phyloP scores from a whole-genome alignment of 2,113 vertebrate genomes.

The Nannobrachium achirus region DNA sequence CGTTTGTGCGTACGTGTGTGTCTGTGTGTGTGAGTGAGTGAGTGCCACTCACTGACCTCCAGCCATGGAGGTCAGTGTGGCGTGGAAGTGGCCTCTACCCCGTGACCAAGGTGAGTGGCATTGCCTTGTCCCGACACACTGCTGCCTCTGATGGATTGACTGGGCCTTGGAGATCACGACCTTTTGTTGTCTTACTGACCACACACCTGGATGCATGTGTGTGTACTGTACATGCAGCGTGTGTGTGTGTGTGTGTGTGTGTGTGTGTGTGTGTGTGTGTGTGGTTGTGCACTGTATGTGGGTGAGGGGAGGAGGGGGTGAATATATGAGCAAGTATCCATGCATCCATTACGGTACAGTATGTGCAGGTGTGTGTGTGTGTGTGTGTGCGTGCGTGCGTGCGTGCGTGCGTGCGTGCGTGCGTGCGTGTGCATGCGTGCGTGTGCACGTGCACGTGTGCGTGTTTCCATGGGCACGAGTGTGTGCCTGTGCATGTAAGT shows the following conservation, averaged over 20 bases:
- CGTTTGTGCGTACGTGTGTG: constrained; percentile 24
- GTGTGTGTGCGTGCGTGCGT: constrained; percentile 3
- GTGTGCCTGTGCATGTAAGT: background rate
- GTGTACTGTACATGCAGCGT: too few species aligned
- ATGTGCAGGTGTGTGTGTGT: background rate
- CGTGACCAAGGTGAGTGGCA: constrained; percentile 73
- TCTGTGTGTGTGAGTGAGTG: constrained; percentile 63
- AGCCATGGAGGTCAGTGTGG: constrained; percentile 63
- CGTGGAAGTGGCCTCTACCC: constrained; percentile 69
- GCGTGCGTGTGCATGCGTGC: constrained; percentile 6
- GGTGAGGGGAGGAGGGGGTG: constrained; percentile 68
- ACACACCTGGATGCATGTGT: constrained; percentile 18
- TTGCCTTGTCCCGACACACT: constrained; percentile 61
- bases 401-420: background rate
- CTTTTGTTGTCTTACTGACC: constrained; percentile 40
- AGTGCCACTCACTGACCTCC: constrained; percentile 68
- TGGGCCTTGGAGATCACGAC: constrained; percentile 51
- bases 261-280: background rate
- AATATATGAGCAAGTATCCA: too few species aligned
- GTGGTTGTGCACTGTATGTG: constrained; percentile 47
- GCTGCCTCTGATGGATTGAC: constrained; percentile 69
- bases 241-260: constrained; percentile 14
- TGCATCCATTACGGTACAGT: background rate
- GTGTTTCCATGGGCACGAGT: background rate
- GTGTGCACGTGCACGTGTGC: background rate